Evolutionary conservation across 2,113 vertebrate species (phyloP), one percentile per base, ranked within the genome.

Genomic region (Ondatra zibethicus): DNA sequence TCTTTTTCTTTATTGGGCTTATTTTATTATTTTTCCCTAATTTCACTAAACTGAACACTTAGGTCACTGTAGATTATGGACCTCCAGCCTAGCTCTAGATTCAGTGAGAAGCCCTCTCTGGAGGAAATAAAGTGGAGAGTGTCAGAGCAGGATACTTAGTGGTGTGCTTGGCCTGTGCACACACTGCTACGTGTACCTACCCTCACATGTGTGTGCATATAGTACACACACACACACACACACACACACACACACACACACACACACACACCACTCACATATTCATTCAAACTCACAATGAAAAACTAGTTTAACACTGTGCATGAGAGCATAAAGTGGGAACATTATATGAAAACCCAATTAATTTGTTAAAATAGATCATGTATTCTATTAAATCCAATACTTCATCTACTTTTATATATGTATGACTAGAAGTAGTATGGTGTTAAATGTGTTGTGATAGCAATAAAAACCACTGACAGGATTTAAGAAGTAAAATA

Each of bases 11-110:
- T n/a, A 29, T 66, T 88, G 36, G 80, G 17, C 5, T 77, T 68
- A 89, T 63, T 75, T 94, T 81, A 7, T 68, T 85, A 36, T 93
- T 93, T 63, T 82, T 92, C 89, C 76, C 50, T 81, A 55, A 17
- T 63, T 93, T 75, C 81, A 63, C 73, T 88, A 82, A 91, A 11
- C 31, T 91, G 23, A 29, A 88, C 52, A 47, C n/a, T 65, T 87
- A 87, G 33, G 47, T 84, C 23, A 14, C n/a, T 82, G 36, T 5
- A 25, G 52, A 36, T 39, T 84, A 12, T 25, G 61, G n/a, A 58
- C 55, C n/a, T 25, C n/a, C 3, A 14, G 55, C 19, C 25, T 85
- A 63, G 55, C 13, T 17, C 55, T 23, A 84, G n/a, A 39, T 42
- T 45, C 55, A 42, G 81, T 85, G 55, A 31, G 58, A 63, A 42